Conservation (phyloP, 2,797 vertebrate genomes). For the Chanos chanos region DNA sequence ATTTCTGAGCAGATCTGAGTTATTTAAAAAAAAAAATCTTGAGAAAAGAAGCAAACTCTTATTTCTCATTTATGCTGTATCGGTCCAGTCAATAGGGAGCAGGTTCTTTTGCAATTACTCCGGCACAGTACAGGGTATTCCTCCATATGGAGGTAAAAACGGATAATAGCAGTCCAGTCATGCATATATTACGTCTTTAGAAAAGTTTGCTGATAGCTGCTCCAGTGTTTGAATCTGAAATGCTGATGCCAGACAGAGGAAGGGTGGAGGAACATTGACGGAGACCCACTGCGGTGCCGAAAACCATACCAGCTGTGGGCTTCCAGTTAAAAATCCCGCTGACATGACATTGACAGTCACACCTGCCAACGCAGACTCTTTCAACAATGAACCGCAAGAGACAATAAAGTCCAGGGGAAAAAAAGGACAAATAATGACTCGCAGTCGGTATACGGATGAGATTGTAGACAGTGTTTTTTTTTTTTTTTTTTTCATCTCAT, state of each 20-base stretch:
- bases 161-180: conserved; percentile 11
- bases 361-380: conserved; percentile 35
- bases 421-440: not conserved
- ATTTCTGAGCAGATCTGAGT: too few relatives aligned
- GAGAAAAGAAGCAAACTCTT: too few relatives aligned
- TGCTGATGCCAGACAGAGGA: conserved; percentile 15
- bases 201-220: conserved; percentile 10
- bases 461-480: too few relatives aligned
- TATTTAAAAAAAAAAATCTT: too few relatives aligned
- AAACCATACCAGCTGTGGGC: conserved; percentile 23
- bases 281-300: conserved; percentile 16
- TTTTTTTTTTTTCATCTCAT: too few relatives aligned
- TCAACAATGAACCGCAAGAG: not conserved
- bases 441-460: too few relatives aligned
- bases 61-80: too few relatives aligned
- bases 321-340: conserved; percentile 49
- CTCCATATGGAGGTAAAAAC: conserved; percentile 32
- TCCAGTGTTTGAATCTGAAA: conserved; percentile 10
- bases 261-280: conserved; percentile 21
- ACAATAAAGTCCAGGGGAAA: not conserved
- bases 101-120: too few relatives aligned
- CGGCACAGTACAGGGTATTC: conserved; percentile 18
- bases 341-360: conserved; percentile 43
- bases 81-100: too few relatives aligned
- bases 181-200: conserved; percentile 4